Percentiles rank a stretch among this genome's conserved stretches.
These are phyloP conservation scores for Acrossocheilus fasciatus DNA, from an alignment of 2,797 vertebrate species.

Conservation along the genomic window DNA sequence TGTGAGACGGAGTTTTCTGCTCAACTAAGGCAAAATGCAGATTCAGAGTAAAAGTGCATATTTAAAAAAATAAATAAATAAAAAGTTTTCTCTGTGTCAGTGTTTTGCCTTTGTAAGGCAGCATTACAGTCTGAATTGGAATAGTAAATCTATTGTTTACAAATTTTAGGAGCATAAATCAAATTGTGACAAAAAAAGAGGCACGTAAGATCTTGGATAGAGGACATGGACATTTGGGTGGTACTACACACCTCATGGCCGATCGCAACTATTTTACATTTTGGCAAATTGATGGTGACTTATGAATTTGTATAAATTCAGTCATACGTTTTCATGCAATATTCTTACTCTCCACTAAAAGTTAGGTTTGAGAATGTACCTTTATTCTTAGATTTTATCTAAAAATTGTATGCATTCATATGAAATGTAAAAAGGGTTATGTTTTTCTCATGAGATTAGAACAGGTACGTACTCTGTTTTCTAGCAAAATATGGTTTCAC, in stretches of 20 bases:
- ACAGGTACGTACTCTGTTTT: neutral
- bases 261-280: neutral
- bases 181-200: neutral
- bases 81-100: neutral
- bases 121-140: neutral
- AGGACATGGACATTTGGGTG: neutral
- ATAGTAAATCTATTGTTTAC: neutral
- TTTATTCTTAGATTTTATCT: neutral
- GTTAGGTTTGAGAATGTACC: neutral
- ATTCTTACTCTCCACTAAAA: too few species aligned
- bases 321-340: neutral
- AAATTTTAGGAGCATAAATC: neutral
- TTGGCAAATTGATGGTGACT: neutral
- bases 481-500: neutral
- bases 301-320: neutral
- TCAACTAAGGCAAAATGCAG: neutral
- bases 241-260: neutral
- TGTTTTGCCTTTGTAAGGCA: neutral
- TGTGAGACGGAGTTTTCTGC: neutral
- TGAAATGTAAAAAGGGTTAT: neutral
- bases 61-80: neutral
- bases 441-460: neutral
- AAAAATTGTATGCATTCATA: neutral
- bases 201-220: neutral
- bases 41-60: neutral